Percentiles rank a stretch among this genome's conserved stretches.
These are phyloP conservation scores for Megalopta genalis DNA, from an alignment of 1,140 invertebrate species.

Conservation along the genomic window DNA sequence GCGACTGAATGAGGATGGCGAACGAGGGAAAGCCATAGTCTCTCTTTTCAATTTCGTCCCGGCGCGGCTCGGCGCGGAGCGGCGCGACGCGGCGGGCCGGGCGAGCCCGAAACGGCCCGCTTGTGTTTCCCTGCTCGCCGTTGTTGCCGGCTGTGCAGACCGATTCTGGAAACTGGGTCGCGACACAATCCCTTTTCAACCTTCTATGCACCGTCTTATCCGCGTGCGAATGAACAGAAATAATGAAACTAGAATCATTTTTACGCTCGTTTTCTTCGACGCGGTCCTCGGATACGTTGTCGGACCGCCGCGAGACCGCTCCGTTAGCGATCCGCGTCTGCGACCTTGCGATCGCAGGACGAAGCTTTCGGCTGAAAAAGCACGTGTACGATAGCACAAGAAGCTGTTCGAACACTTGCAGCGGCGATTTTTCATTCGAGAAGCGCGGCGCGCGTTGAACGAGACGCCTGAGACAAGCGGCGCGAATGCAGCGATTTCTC, in stretches of 20 bases:
- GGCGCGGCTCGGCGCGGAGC: background rate
- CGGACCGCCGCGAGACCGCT: too few species aligned
- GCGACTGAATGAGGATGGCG: conserved; percentile 11
- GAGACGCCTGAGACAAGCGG: too few species aligned
- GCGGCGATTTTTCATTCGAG: too few species aligned
- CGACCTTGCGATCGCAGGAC: too few species aligned
- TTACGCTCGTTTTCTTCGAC: too few species aligned
- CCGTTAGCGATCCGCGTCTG: too few species aligned
- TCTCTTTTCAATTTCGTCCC: conserved; percentile 21
- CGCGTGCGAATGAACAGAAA: background rate
- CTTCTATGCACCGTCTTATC: background rate
- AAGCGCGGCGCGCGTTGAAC: too few species aligned
- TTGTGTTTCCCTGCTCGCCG: background rate
- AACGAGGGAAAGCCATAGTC: background rate
- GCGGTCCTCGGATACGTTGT: too few species aligned
- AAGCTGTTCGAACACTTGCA: too few species aligned
- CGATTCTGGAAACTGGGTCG: conserved; percentile 1
- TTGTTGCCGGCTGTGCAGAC: background rate
- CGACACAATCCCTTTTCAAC: background rate
- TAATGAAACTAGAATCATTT: background rate
- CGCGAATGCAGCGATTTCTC: too few species aligned
- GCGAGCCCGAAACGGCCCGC: background rate
- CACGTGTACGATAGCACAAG: too few species aligned
- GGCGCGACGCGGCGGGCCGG: background rate
- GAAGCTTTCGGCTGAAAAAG: too few species aligned